A percentile compares a stretch with the other conserved stretches of the same genome.
Conservation (phyloP, 2,888 invertebrate genomes). For the Pristionchus arcanus region DNA sequence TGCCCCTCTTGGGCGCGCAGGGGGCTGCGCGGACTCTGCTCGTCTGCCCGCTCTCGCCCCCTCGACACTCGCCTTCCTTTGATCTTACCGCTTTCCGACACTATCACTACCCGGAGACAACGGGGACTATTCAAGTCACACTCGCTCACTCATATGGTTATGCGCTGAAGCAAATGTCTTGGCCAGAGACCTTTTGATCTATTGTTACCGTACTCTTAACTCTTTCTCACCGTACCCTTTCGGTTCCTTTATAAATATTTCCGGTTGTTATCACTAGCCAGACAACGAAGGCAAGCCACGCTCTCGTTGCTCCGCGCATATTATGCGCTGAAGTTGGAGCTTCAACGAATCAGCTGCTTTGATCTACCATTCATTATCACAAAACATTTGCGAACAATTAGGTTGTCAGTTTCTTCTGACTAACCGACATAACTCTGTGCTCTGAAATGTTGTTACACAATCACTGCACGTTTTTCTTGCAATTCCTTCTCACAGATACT, state of each 20-base stretch:
- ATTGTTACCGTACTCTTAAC: constrained; percentile 2
- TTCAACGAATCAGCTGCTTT: neutral
- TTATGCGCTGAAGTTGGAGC: too few species aligned
- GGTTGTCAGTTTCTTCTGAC: too few species aligned
- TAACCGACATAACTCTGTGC: too few species aligned
- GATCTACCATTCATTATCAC: too few species aligned
- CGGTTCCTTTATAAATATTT: neutral
- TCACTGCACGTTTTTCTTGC: too few species aligned
- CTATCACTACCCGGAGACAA: constrained; percentile 17
- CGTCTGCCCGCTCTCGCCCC: constrained; percentile 10
- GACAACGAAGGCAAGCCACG: too few species aligned
- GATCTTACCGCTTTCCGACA: neutral
- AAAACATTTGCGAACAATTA: too few species aligned
- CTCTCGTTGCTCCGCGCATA: too few species aligned
- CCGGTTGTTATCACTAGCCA: neutral
- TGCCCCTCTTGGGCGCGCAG: neutral
- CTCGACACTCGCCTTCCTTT: neutral
- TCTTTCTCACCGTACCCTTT: neutral
- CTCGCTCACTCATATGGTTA: constrained; percentile 32
- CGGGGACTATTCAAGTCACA: neutral
- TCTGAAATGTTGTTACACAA: too few species aligned
- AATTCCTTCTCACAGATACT: too few species aligned
- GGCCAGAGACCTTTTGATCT: neutral
- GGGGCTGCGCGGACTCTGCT: neutral
- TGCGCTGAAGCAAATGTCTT: neutral